Evolutionary conservation across 1,140 invertebrate genomes (phyloP), one percentile per base, ranked within the genome.

Genomic region (Belonocnema kinseyi): DNA sequence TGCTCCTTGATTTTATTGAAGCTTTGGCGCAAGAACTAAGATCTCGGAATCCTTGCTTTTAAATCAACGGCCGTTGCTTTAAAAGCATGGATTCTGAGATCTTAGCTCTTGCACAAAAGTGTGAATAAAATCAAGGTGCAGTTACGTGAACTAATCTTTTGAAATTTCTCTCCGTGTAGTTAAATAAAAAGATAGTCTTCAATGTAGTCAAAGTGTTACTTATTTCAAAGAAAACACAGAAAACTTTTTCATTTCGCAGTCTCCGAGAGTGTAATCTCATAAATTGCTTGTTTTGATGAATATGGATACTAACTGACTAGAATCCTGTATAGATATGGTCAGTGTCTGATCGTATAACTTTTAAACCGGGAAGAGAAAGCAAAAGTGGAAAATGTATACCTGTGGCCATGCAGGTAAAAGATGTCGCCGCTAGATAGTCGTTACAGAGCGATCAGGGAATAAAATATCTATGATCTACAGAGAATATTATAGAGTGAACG

Each of bases 331-430:
- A 8, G 10, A 46, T 33, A 61, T 2, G 21, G 61, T 40, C 33
- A 66, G 40, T 66, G 61, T 66, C 26, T 13, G 61, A 66, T 66
- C 46, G 40, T 46, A 61, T 33, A 66, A 66, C 26, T 40, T 66
- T 66, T 16, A 40, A 26, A 66, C 61, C 33, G 26, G 12, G 26
- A 8, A 66, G 61, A 66, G 61, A 66, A 66, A 66, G 61, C 61
- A 66, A 66, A 66, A 66, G 61, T 40, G 26, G 61, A 66, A 66
- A 66, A 66, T 66, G 17, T 10, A 33, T 61, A 61, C 58, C 58
- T 61, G 26, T 61, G 58, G 33, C 26, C 26, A 66, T 66, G 61
- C 61, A 66, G 61, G 61, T 40, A 66, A 66, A 66, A 66, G 61
- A 66, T 66, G 61, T 46, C 26, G 26, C 8, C 16, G 26, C 5